These are phyloP conservation scores for Lepidocolaptes lacrymiger DNA, from an alignment of 2,797 vertebrate species.

Conservation along the genomic window DNA sequence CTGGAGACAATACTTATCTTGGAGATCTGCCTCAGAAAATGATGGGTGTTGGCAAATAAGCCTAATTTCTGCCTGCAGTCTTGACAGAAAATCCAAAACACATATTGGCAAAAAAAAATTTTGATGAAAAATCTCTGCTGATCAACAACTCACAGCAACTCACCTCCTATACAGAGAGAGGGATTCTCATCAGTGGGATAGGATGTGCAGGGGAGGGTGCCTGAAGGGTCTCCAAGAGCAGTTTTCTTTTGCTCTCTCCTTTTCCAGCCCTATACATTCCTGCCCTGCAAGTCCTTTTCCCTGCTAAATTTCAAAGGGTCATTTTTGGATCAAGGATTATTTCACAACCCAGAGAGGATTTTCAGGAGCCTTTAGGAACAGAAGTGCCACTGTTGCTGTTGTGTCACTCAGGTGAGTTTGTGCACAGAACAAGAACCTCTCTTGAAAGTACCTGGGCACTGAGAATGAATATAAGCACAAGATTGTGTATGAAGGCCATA, in stretches of 20 bases:
- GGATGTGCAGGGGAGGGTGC: neutral
- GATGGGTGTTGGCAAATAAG: neutral
- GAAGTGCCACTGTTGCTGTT: neutral
- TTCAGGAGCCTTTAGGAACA: neutral
- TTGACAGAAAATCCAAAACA: conserved; percentile 10
- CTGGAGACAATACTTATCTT: neutral
- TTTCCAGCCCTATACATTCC: neutral
- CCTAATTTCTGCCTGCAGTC: neutral
- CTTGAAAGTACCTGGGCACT: neutral
- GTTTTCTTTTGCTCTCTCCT: neutral
- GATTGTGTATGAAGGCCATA: neutral
- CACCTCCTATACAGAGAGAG: neutral
- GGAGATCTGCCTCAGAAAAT: neutral
- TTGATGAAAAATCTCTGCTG: neutral
- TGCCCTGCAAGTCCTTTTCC: neutral
- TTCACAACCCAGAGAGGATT: neutral
- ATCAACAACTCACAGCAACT: neutral
- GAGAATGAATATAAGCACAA: neutral
- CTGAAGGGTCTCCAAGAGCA: neutral
- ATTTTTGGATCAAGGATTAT: neutral
- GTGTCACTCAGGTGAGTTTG: neutral
- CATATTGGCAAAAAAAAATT: neutral
- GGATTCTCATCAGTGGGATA: neutral
- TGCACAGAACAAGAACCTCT: neutral
- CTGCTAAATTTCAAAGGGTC: neutral